A percentile compares a stretch with the other conserved stretches of the same genome.
Evolutionary conservation across 2,797 vertebrate genomes (phyloP).

Genomic region (Pseudocheirus occidentalis): DNA sequence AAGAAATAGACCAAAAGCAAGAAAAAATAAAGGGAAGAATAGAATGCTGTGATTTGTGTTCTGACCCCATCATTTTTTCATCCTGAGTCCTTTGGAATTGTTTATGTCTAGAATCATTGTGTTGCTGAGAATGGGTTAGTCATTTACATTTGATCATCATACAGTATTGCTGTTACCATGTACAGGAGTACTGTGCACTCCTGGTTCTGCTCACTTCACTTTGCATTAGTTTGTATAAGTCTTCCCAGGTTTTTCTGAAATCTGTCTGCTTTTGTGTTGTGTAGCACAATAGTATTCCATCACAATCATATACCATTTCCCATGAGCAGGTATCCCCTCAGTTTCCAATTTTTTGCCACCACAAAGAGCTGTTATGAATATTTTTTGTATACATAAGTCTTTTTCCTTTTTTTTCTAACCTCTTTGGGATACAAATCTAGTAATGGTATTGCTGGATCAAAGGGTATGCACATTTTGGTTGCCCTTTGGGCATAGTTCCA

Average conservation of each 20-base stretch:
- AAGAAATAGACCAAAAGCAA: neutral
- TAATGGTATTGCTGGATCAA: too few relatives aligned
- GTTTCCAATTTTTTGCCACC: neutral
- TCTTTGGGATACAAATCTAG: too few relatives aligned
- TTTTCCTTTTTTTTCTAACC: neutral
- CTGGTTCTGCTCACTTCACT: neutral
- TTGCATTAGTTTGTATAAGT: neutral
- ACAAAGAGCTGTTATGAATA: neutral
- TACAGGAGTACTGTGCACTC: neutral
- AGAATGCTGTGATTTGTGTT: neutral
- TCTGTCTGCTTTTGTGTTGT: neutral
- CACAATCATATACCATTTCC: neutral
- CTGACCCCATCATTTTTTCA: too few relatives aligned
- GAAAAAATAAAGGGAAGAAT: neutral
- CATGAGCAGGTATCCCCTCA: neutral
- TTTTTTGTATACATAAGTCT: neutral
- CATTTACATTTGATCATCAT: neutral
- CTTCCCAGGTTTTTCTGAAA: neutral
- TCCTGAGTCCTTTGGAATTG: neutral
- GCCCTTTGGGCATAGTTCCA: neutral
- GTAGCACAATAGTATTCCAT: neutral
- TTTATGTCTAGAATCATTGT: neutral
- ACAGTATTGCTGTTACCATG: neutral
- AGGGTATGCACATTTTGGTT: neutral
- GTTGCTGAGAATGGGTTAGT: neutral